A percentile compares a stretch with the other conserved stretches of the same genome.
These are phyloP conservation scores for Sebastes wilsoni DNA, from an alignment of 2,797 vertebrate genomes.

Conservation along the genomic window DNA sequence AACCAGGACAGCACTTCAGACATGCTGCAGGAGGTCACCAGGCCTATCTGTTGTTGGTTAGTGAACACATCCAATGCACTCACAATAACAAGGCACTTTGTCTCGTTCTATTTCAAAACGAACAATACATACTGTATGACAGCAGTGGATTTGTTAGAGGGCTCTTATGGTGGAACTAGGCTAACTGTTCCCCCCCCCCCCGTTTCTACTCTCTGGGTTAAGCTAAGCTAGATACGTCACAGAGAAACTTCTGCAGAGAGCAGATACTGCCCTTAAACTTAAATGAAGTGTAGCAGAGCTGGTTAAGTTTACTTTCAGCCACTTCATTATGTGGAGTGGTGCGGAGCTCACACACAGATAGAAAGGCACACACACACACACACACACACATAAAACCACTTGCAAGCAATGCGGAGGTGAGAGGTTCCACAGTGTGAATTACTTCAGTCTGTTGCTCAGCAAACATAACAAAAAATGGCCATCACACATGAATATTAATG, in stretches of 20 bases:
- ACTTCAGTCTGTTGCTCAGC: slow-evolving; percentile 7
- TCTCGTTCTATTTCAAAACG: neutral
- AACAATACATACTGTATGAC: neutral
- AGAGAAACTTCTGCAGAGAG: no score
- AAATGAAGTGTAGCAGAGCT: neutral
- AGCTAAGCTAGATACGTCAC: no score
- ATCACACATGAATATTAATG: neutral
- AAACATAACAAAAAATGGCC: neutral
- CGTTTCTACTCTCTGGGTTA: no score
- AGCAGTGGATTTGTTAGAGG: neutral
- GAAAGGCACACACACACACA: neutral
- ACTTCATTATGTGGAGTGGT: slow-evolving; percentile 23
- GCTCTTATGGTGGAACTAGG: neutral
- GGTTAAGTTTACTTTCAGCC: slow-evolving; percentile 10
- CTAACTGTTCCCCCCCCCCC: neutral
- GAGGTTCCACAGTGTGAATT: slow-evolving; percentile 15
- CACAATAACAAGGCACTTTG: no score
- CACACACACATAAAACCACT: neutral
- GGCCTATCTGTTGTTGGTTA: neutral
- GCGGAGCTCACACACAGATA: neutral
- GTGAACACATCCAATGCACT: neutral
- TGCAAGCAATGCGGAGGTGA: slow-evolving; percentile 9
- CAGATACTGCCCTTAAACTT: neutral
- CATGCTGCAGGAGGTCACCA: neutral
- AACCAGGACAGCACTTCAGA: neutral